Evolutionary conservation across 2,113 vertebrate genomes (phyloP).

Genomic region (Oostethus manadensis): DNA sequence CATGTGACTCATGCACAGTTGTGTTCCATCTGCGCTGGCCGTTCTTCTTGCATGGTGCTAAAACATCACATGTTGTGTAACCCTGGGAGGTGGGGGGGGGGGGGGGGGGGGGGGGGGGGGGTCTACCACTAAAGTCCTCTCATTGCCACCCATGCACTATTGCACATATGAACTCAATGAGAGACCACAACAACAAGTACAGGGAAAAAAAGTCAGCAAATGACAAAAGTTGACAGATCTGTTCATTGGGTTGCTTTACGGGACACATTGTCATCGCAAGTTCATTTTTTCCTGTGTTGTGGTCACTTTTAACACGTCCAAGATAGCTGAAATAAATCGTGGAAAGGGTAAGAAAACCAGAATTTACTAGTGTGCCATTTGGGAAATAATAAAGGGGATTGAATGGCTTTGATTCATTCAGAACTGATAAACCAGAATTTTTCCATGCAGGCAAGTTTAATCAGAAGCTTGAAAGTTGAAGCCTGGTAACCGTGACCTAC

Average conservation of each 20-base stretch:
- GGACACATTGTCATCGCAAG: neutral
- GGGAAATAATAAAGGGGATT: slow-evolving; percentile 11
- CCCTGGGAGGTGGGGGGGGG: slow-evolving; percentile 24
- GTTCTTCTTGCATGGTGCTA: slow-evolving; percentile 39
- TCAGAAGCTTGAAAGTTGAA: too few species aligned
- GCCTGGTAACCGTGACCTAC: too few species aligned
- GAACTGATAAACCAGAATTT: slow-evolving; percentile 11
- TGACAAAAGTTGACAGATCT: neutral
- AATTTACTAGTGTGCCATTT: neutral
- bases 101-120: slow-evolving; percentile 10
- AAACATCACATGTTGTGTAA: slow-evolving; percentile 39
- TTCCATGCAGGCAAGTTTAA: neutral
- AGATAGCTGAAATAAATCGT: neutral
- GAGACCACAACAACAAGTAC: slow-evolving; percentile 1
- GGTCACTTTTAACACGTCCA: slow-evolving; percentile 5
- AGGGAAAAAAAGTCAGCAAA: neutral
- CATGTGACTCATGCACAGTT: slow-evolving; percentile 59
- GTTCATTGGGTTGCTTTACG: neutral
- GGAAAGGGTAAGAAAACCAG: neutral
- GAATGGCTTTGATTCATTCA: slow-evolving; percentile 10
- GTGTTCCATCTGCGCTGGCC: slow-evolving; percentile 63
- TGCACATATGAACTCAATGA: neutral
- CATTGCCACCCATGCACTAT: neutral
- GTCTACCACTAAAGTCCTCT: slow-evolving; percentile 12
- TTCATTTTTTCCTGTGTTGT: neutral